Percentiles rank a stretch among this genome's conserved stretches.
phyloP scores from a whole-genome alignment of 2,888 invertebrate genomes.

The Troglohyphantes excavatus region DNA sequence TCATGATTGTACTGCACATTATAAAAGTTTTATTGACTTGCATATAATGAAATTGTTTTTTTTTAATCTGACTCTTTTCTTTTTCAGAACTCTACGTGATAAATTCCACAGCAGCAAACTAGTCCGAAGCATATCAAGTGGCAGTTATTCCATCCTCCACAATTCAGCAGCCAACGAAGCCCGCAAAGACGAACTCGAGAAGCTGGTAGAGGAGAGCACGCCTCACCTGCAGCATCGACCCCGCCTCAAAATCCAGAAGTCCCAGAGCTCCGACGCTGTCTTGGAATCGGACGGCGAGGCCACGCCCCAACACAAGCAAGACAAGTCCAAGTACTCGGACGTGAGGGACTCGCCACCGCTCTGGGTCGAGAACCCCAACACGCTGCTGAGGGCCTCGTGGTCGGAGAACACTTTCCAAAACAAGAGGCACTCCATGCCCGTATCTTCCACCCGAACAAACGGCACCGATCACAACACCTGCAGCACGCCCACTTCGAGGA shows the following conservation, averaged over 20 bases:
- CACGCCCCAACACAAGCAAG: constrained; percentile 78
- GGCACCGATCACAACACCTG: constrained; percentile 30
- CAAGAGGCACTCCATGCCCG: constrained; percentile 35
- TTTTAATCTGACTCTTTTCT: background rate
- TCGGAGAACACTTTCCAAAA: constrained; percentile 60
- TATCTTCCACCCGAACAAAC: constrained; percentile 34
- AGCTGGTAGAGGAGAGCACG: constrained; percentile 78
- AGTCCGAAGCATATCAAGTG: constrained; percentile 80
- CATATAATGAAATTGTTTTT: too few species aligned
- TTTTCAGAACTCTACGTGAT: constrained; percentile 77
- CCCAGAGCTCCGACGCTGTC: constrained; percentile 80
- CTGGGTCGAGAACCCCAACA: constrained; percentile 75
- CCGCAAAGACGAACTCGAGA: constrained; percentile 79
- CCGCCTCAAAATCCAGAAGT: constrained; percentile 78
- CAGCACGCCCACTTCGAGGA: constrained; percentile 60
- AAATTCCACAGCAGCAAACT: constrained; percentile 79
- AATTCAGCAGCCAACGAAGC: constrained; percentile 64
- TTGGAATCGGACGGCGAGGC: constrained; percentile 80
- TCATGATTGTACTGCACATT: too few species aligned
- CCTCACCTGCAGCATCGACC: constrained; percentile 74
- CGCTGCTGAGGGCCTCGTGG: constrained; percentile 63
- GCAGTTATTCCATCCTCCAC: constrained; percentile 80
- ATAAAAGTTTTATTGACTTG: too few species aligned
- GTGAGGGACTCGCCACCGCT: constrained; percentile 65
- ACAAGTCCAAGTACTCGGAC: constrained; percentile 61